phyloP scores from a whole-genome alignment of 92 coral and sea anemone species.

The Siderastrea siderea region DNA sequence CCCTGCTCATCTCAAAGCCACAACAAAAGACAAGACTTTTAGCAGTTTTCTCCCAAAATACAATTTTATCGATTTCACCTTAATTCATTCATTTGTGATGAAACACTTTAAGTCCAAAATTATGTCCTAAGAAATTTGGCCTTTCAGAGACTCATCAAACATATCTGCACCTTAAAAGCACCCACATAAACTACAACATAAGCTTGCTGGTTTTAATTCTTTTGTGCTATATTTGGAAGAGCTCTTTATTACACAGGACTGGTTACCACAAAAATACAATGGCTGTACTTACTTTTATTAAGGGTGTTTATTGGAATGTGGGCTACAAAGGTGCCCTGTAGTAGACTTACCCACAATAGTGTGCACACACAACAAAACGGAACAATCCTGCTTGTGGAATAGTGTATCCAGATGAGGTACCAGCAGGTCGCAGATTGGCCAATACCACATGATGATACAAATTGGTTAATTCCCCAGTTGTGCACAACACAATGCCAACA shows the following conservation, averaged over 20 bases:
- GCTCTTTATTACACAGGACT: not conserved
- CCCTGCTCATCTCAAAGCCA: no score
- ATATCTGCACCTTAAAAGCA: no score
- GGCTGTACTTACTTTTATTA: not conserved
- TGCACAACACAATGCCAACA: conserved; percentile 59
- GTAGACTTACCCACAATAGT: conserved; percentile 76
- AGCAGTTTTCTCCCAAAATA: no score
- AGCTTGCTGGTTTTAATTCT: no score
- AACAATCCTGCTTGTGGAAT: conserved; percentile 85
- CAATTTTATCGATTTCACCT: no score
- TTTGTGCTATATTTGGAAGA: not conserved
- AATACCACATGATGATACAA: conserved; percentile 73
- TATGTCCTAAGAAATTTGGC: no score
- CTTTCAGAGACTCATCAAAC: no score
- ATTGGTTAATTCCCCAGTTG: conserved; percentile 74
- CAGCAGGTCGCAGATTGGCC: conserved; percentile 77
- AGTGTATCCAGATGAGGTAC: conserved; percentile 62
- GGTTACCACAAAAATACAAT: not conserved
- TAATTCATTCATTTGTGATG: no score
- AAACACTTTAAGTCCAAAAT: no score
- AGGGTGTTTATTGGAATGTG: not conserved
- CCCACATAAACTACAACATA: no score
- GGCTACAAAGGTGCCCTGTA: no score
- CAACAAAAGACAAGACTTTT: no score
- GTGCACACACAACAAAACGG: conserved; percentile 79